phyloP scores from a whole-genome alignment of 2,888 invertebrate genomes.

The Eurois occulta region DNA sequence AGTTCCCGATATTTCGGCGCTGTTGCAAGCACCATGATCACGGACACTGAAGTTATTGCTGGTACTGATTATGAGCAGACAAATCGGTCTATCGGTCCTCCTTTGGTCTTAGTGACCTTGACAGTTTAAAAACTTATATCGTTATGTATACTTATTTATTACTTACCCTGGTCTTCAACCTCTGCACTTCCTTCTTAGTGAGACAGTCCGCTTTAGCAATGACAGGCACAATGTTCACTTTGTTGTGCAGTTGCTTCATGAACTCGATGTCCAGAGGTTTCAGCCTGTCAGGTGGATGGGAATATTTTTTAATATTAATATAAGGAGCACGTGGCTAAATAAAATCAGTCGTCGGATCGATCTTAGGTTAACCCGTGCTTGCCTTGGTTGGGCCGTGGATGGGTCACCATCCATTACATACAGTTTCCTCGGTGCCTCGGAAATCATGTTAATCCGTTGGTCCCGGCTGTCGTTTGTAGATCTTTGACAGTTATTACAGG shows the following conservation, averaged over 20 bases:
- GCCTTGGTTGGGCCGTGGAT: neutral
- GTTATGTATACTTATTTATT: too few species aligned
- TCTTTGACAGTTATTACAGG: neutral
- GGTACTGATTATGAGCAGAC: too few species aligned
- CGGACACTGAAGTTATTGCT: too few species aligned
- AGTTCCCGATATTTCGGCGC: too few species aligned
- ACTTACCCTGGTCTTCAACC: conserved; percentile 95
- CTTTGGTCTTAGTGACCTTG: too few species aligned
- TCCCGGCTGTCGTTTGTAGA: neutral
- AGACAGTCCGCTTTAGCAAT: conserved; percentile 99
- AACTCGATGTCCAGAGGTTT: conserved; percentile 98
- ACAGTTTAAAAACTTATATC: too few species aligned
- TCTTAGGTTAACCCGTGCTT: neutral
- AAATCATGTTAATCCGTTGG: neutral
- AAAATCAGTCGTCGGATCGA: neutral
- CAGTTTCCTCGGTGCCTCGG: neutral
- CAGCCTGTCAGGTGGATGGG: conserved; percentile 89
- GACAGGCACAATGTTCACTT: conserved; percentile 99
- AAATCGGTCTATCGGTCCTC: too few species aligned
- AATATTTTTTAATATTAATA: neutral
- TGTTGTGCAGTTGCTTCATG: conserved; percentile 98
- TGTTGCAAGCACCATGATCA: too few species aligned
- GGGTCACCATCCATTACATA: neutral
- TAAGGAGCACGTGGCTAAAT: neutral
- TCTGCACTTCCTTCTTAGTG: conserved; percentile 97